Conservation (phyloP, 2,113 vertebrate species). For the Oxyruncus cristatus region DNA sequence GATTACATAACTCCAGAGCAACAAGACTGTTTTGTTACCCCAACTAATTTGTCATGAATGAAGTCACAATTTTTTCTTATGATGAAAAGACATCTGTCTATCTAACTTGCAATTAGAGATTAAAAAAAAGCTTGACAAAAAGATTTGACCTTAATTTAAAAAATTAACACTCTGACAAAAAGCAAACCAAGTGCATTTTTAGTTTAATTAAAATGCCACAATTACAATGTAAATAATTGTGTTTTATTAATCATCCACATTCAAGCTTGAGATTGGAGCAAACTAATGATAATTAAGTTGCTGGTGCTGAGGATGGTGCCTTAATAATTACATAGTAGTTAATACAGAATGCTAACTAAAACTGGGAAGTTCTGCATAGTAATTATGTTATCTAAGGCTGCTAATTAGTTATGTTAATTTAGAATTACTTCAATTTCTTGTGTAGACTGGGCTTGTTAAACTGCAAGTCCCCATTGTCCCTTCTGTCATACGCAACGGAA, state of each 20-base stretch:
- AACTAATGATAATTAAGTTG: constrained; percentile 78
- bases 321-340: constrained; percentile 81
- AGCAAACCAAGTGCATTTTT: constrained; percentile 42
- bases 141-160: constrained; percentile 54
- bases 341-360: constrained; percentile 70
- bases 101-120: constrained; percentile 47
- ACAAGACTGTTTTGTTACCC: not conserved
- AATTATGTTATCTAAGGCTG: constrained; percentile 73
- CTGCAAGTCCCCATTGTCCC: not conserved
- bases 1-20: not conserved
- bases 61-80: constrained; percentile 11
- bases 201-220: constrained; percentile 76
- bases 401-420: constrained; percentile 73
- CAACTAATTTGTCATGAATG: constrained; percentile 17
- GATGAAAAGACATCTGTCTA: constrained; percentile 45
- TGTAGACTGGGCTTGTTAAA: constrained; percentile 17
- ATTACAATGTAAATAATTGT: constrained; percentile 79
- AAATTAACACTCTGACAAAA: constrained; percentile 53
- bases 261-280: constrained; percentile 73
- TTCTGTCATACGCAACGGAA: not conserved
- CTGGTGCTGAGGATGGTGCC: constrained; percentile 50
- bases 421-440: constrained; percentile 24
- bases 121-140: constrained; percentile 2
- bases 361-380: constrained; percentile 72
- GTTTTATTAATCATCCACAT: constrained; percentile 79